phyloP scores from a whole-genome alignment of 2,797 vertebrate species.

The Enteromius radiatus region DNA sequence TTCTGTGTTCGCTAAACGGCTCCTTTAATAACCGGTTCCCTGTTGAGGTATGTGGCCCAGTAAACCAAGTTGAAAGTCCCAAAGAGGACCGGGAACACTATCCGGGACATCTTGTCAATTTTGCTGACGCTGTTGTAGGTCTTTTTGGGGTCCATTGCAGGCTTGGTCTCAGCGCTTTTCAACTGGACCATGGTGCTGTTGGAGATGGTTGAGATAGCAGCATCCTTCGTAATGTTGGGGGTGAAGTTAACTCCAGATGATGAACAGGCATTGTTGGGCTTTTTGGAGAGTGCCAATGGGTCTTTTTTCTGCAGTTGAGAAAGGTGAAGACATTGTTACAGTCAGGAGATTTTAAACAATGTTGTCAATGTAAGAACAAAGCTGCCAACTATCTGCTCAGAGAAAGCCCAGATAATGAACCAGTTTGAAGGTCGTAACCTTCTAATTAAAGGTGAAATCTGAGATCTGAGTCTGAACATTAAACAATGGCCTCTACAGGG shows the following conservation, averaged over 20 bases:
- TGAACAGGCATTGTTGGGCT: slow-evolving; percentile 87
- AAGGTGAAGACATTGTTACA: slow-evolving; percentile 25
- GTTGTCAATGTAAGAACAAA: slow-evolving; percentile 10
- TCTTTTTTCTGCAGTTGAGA: slow-evolving; percentile 87
- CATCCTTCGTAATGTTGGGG: slow-evolving; percentile 90
- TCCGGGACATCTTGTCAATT: slow-evolving; percentile 98
- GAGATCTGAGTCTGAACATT: slow-evolving; percentile 27
- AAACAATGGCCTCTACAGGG: slow-evolving; percentile 45
- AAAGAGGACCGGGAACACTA: slow-evolving; percentile 95
- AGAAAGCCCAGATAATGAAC: slow-evolving; percentile 42
- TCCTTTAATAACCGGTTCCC: slow-evolving; percentile 93
- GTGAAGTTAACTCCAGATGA: slow-evolving; percentile 85
- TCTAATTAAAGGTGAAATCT: slow-evolving; percentile 47
- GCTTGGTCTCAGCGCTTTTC: slow-evolving; percentile 86
- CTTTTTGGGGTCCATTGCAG: slow-evolving; percentile 90
- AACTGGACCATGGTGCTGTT: slow-evolving; percentile 83
- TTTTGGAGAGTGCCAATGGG: slow-evolving; percentile 86
- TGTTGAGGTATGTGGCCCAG: slow-evolving; percentile 98
- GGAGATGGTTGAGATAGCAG: slow-evolving; percentile 85
- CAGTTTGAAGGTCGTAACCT: slow-evolving; percentile 34
- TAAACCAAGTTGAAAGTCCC: slow-evolving; percentile 98
- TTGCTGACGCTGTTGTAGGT: slow-evolving; percentile 99
- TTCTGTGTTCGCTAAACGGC: slow-evolving; percentile 77
- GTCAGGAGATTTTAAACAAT: slow-evolving; percentile 16
- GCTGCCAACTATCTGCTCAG: not conserved